Evolutionary conservation across 2,888 invertebrate genomes (phyloP).

Genomic region (Tridacna crocea): DNA sequence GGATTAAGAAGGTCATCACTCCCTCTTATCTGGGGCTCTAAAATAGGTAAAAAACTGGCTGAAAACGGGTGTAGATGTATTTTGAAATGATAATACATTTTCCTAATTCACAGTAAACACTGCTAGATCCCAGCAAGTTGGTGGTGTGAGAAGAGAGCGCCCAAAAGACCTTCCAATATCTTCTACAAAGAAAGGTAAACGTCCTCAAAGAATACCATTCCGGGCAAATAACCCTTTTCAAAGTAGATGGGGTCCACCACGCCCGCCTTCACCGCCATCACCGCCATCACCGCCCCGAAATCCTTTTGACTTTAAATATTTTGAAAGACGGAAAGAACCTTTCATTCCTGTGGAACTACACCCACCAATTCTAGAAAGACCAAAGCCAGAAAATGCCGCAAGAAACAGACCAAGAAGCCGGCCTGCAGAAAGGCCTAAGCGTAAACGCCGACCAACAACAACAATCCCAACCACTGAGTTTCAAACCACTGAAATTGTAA

Average conservation of each 20-base stretch:
- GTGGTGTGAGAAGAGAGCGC: conserved; percentile 9
- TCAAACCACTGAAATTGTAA: neutral
- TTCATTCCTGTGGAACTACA: conserved; percentile 19
- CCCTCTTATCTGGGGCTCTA: too few relatives aligned
- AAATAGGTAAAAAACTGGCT: too few relatives aligned
- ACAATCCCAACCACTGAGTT: neutral
- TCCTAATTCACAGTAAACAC: neutral
- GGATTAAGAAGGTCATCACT: too few relatives aligned
- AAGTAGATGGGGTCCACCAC: neutral
- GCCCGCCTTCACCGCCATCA: neutral
- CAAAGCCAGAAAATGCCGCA: neutral
- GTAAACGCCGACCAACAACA: neutral
- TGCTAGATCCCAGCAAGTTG: conserved; percentile 3
- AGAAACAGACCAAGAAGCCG: conserved; percentile 3
- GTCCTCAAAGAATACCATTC: conserved; percentile 11
- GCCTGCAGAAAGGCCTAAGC: neutral
- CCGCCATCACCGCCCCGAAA: neutral
- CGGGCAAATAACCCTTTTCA: neutral
- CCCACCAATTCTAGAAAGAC: conserved; percentile 5
- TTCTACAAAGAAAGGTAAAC: conserved; percentile 42
- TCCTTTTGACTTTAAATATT: neutral
- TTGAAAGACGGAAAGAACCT: conserved; percentile 7
- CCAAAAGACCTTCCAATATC: conserved; percentile 24
- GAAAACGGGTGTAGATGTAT: too few relatives aligned
- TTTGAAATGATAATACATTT: neutral